Conservation (phyloP, 1,140 invertebrate species). For the Drosophila fuyamai region DNA sequence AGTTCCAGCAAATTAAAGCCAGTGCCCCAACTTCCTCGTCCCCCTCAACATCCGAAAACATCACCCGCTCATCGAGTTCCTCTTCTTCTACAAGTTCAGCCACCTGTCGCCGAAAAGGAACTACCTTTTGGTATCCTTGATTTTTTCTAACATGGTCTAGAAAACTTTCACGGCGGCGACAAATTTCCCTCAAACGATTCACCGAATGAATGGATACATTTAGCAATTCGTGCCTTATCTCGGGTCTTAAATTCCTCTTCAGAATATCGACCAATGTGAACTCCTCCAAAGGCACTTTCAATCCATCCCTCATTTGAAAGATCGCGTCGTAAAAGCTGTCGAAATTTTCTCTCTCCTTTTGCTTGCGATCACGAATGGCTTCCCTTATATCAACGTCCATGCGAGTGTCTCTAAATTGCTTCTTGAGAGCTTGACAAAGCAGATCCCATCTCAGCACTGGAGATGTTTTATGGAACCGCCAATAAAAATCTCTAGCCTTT, state of each 20-base stretch:
- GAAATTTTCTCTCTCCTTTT: background rate
- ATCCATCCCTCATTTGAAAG: background rate
- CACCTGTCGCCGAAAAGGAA: constrained; percentile 8
- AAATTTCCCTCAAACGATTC: constrained; percentile 6
- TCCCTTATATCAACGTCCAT: constrained; percentile 3
- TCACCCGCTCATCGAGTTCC: background rate
- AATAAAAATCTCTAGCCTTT: no score
- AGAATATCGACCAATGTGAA: no score
- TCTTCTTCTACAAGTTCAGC: constrained; percentile 4
- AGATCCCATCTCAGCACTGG: background rate
- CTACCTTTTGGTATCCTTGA: background rate
- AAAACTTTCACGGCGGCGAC: constrained; percentile 1
- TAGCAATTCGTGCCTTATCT: background rate
- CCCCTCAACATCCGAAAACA: background rate
- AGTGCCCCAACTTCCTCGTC: background rate
- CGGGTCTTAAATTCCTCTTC: background rate
- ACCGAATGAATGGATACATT: background rate
- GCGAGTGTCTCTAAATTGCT: background rate
- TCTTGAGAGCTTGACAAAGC: background rate
- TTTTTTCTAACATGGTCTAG: constrained; percentile 1
- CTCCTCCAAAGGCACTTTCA: background rate
- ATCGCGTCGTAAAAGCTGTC: background rate
- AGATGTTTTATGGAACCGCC: no score
- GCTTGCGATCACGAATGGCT: constrained; percentile 1
- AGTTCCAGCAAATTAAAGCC: constrained; percentile 30